phyloP scores from a whole-genome alignment of 1,140 invertebrate species.

The Atopsyche davidsoni region DNA sequence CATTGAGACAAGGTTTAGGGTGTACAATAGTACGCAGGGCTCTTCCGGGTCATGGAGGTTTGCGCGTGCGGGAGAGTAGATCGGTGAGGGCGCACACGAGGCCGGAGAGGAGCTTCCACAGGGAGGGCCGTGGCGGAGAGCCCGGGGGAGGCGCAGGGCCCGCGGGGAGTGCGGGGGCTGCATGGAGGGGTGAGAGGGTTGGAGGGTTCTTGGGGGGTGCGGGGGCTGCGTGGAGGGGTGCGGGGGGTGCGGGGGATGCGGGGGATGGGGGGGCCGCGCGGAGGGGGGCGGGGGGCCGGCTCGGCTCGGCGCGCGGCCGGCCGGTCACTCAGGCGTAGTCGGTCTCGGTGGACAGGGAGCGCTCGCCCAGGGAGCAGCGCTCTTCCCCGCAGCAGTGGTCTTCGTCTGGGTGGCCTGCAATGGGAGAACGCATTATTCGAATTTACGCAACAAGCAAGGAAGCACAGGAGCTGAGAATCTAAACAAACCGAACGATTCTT shows the following conservation, averaged over 20 bases:
- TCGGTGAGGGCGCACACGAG: conserved; percentile 46
- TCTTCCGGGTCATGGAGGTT: conserved; percentile 26
- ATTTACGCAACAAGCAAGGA: too few species aligned
- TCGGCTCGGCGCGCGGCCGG: conserved; percentile 22
- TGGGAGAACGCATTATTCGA: too few species aligned
- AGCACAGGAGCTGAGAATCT: too few species aligned
- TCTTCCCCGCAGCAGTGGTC: conserved; percentile 33
- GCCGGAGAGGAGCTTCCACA: conserved; percentile 43
- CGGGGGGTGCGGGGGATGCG: neutral
- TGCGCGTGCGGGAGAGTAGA: conserved; percentile 35
- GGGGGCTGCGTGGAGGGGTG: neutral
- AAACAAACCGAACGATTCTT: too few species aligned
- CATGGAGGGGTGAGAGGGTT: neutral
- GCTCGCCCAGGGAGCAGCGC: conserved; percentile 48
- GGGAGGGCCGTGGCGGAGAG: conserved; percentile 30
- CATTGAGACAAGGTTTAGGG: neutral
- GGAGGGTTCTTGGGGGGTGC: neutral
- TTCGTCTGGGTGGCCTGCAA: conserved; percentile 32
- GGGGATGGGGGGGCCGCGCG: neutral
- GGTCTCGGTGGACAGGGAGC: conserved; percentile 63
- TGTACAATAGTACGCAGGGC: neutral
- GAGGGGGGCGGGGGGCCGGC: neutral
- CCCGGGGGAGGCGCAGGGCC: neutral
- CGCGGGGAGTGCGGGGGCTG: neutral
- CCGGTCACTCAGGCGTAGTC: conserved; percentile 63